Base-by-base conservation (phyloP, 92 coral and sea anemone genomes). In the Zoanthus solanderi region DNA sequence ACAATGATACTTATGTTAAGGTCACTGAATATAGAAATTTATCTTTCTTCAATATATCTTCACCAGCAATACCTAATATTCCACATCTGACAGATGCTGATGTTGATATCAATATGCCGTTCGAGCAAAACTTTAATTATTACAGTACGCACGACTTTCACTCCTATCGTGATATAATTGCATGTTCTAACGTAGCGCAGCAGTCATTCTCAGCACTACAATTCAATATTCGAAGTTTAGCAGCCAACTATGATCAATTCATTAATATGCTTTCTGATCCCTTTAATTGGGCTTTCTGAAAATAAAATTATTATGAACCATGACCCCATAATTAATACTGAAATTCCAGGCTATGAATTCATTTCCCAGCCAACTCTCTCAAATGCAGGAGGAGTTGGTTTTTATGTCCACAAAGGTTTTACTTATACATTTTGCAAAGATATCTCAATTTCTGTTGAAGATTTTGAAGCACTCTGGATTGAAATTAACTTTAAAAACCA, bases 401-500 rank as follows among this genome's bases (percentile, higher is more conserved):
- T 23, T 23, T 23, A 23, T 23, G 23, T 23, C 23, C 23, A 23
- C 23, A 60, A 83, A 66, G 61, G 37, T 18, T 48, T 91, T 8
- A 31, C 37, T n/a, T 83, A 47, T 31, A 75, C 80, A 42, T 50
- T 66, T 67, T 17, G 89, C 42, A 6, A 10, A 56, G 91, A 91
- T 46, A 50, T 91, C 48, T 48, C 87, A 44, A 56, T 57, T 28
- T 11, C 80, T 34, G 47, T 11, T 46, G 75, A 15, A 42, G 87
- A 91, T 16, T 88, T 65, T 83, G 94, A 91, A 88, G 73, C 91
- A 60, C 82, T 91, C 44, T 87, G 93, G 91, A 87, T 91, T 30
- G 93, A 91, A 91, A 61, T 91, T 23, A 32, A 87, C 31, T 46
- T 65, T 76, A 56, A 57, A 52, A 14, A 48, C 28, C 93, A 87